These are phyloP conservation scores for Charanyca ferruginea DNA, from an alignment of 2,888 invertebrate genomes.

Conservation along the genomic window DNA sequence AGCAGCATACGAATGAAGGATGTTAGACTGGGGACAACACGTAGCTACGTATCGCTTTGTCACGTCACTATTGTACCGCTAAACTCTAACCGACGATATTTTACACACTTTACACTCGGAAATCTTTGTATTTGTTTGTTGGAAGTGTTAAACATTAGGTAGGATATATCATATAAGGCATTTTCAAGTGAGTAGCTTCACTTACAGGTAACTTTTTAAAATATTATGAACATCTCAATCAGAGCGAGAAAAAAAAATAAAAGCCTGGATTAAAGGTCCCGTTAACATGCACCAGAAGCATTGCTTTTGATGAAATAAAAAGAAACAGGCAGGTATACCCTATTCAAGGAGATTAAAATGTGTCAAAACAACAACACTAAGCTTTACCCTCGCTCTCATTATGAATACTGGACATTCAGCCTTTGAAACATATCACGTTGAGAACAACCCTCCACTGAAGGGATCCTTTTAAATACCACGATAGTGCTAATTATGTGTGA, in stretches of 20 bases:
- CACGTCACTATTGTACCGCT: slow-evolving; percentile 37
- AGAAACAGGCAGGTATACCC: slow-evolving; percentile 19
- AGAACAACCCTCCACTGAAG: slow-evolving; percentile 55
- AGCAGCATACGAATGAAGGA: slow-evolving; percentile 72
- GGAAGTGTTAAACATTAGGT: slow-evolving; percentile 33
- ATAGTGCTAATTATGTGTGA: slow-evolving; percentile 80
- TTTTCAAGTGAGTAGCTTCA: slow-evolving; percentile 11
- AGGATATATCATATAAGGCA: slow-evolving; percentile 23
- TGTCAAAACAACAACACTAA: slow-evolving; percentile 46
- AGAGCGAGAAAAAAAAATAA: no score
- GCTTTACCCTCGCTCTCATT: slow-evolving; percentile 61
- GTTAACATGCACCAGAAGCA: slow-evolving; percentile 26
- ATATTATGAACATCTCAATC: no score
- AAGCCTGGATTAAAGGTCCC: slow-evolving; percentile 15
- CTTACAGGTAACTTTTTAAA: not conserved
- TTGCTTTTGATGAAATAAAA: slow-evolving; percentile 47
- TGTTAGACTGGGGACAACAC: slow-evolving; percentile 51
- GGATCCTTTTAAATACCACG: slow-evolving; percentile 74
- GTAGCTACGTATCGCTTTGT: slow-evolving; percentile 48
- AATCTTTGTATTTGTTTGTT: slow-evolving; percentile 41
- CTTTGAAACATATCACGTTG: slow-evolving; percentile 65
- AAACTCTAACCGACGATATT: slow-evolving; percentile 49
- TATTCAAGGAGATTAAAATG: slow-evolving; percentile 52
- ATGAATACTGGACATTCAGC: slow-evolving; percentile 65
- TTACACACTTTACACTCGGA: slow-evolving; percentile 53